Base-by-base conservation (phyloP, 2,888 invertebrate genomes). In the Criorhina ranunculi region DNA sequence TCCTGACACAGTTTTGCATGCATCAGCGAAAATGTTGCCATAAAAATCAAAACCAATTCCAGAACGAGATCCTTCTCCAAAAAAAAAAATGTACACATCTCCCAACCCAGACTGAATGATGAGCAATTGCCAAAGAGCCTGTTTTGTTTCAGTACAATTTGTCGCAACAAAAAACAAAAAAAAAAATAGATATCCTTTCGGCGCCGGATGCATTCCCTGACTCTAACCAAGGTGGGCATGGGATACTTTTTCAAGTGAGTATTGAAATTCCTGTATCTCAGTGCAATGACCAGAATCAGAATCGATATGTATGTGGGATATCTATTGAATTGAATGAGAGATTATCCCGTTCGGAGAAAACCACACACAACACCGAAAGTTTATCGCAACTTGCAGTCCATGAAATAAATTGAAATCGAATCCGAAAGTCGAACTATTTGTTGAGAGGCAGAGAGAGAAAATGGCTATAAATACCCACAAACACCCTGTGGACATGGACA, bases 1-100 rank as follows among this genome's bases (percentile, higher is more conserved):
- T 31, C 57, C 78, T 79, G 83, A 79, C 79, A 79, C 73, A 83
- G 67, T 83, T 83, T 73, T 79, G 79, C 73, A 75, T 79, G 69
- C 73, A 79, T 83, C 79, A 83, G 83, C 83, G 51, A 75, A 79
- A 83, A 53, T 24, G n/a, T 73, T 78, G 46, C 82, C 60, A 83
- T 83, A 78, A 78, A 78, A 83, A 82, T 78, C 78, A 82, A 73
- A 79, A 75, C 46, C 55, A 62, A 79, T 83, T 72, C 66, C 70
- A 59, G 35, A 66, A 51, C 57, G 70, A 57, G 70, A 35, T 57
- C 11, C 46, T 17, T 29, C 9, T 29, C n/a, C 19, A 42, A 46
- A 57, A 15, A 67, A 59, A 59, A 67, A 33, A 40, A 19, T 11
- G 1, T 12, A 51, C 24, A 49, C 15, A 19, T 17, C 8, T 31